These are phyloP conservation scores for Casuarius casuarius DNA, from an alignment of 2,113 vertebrate genomes.

Conservation along the genomic window DNA sequence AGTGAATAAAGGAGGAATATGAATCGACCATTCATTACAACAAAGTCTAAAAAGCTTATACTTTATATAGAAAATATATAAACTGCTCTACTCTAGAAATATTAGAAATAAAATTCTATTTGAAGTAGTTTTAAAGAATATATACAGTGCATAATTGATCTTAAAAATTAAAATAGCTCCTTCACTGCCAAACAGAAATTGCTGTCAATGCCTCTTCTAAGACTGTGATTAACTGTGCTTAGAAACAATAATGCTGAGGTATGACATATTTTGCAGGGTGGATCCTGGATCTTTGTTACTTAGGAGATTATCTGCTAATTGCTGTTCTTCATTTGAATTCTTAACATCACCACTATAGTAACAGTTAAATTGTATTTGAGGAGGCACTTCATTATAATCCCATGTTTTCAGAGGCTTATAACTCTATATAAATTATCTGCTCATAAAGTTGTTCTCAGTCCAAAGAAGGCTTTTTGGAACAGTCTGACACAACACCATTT, in stretches of 20 bases:
- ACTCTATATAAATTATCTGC: constrained; percentile 23
- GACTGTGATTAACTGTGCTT: neutral
- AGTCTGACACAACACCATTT: constrained; percentile 54
- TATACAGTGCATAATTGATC: neutral
- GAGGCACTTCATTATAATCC: constrained; percentile 15
- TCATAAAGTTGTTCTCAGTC: constrained; percentile 1
- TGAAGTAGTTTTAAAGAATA: neutral
- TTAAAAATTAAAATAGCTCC: neutral
- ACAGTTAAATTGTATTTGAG: neutral
- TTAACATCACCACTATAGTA: neutral
- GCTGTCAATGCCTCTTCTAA: neutral
- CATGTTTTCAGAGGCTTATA: constrained; percentile 15
- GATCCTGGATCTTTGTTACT: neutral
- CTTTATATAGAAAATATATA: neutral
- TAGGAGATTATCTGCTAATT: constrained; percentile 37
- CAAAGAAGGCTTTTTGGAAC: constrained; percentile 27
- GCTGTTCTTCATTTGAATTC: constrained; percentile 15
- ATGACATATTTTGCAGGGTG: neutral
- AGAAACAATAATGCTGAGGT: constrained; percentile 23
- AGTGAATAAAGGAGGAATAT: neutral
- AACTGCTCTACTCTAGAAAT: neutral
- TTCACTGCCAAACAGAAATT: neutral
- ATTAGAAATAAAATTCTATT: neutral
- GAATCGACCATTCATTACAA: neutral
- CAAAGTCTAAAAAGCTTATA: neutral